A percentile compares a stretch with the other conserved stretches of the same genome.
phyloP scores from a whole-genome alignment of 2,113 vertebrate genomes.

The Semnornis frantzii region DNA sequence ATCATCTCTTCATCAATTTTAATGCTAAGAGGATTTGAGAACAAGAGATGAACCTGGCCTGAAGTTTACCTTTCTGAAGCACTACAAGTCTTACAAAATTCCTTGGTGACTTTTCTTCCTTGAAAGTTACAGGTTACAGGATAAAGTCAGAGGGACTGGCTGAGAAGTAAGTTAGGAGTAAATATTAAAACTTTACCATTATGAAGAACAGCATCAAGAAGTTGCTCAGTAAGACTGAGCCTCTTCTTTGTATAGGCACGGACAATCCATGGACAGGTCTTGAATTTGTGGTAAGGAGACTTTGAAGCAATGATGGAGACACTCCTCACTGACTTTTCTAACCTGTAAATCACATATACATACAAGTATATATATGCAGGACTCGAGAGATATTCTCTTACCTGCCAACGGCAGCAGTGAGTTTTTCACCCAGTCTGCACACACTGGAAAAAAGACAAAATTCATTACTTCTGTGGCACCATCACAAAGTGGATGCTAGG shows the following conservation, averaged over 20 bases:
- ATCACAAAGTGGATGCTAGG: background rate
- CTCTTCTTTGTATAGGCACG: background rate
- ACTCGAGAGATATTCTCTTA: background rate
- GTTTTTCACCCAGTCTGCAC: background rate
- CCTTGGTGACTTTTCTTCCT: background rate
- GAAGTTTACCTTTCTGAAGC: constrained; percentile 30
- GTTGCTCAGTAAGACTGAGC: background rate
- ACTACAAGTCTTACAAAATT: background rate
- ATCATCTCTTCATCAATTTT: constrained; percentile 56
- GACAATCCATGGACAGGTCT: background rate
- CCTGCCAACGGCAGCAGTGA: background rate
- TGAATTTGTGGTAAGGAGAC: background rate
- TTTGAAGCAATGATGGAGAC: background rate
- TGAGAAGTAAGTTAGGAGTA: background rate
- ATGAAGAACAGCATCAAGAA: background rate
- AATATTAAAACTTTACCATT: background rate
- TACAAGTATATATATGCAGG: background rate
- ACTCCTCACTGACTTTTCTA: background rate
- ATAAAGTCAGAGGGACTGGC: background rate
- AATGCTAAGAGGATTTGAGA: constrained; percentile 30
- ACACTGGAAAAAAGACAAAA: background rate
- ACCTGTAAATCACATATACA: background rate
- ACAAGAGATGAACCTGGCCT: constrained; percentile 6
- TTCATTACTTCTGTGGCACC: background rate
- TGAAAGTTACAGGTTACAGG: background rate